Percentiles rank a stretch among this genome's conserved stretches.
These are phyloP conservation scores for Entomobrya multifasciata DNA, from an alignment of 2,888 invertebrate species.

Conservation along the genomic window DNA sequence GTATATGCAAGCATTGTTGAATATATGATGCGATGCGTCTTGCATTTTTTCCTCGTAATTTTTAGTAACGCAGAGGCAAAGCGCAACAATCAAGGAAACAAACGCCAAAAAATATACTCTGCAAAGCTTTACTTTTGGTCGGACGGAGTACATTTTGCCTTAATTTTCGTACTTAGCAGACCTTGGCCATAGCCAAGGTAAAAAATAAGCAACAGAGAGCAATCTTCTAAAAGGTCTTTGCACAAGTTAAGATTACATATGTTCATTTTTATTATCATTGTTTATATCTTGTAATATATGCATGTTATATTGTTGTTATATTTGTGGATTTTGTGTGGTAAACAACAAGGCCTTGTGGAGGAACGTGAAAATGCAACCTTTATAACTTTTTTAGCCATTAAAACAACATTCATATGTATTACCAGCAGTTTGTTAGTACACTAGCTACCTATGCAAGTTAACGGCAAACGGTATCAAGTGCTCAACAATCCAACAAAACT, in stretches of 20 bases:
- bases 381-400: too few relatives aligned
- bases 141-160: constrained; percentile 35
- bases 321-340: constrained; percentile 21
- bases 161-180: constrained; percentile 57
- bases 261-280: too few relatives aligned
- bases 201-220: neutral
- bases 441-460: too few relatives aligned
- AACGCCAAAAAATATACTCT: too few relatives aligned
- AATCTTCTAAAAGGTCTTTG: constrained; percentile 27
- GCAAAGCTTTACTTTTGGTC: too few relatives aligned
- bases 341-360: constrained; percentile 54
- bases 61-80: too few relatives aligned
- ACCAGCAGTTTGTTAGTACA: too few relatives aligned
- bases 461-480: too few relatives aligned
- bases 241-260: neutral
- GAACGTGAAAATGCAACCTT: constrained; percentile 23
- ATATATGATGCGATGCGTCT: neutral
- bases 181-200: constrained; percentile 67
- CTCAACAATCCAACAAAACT: too few relatives aligned
- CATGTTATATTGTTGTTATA: neutral
- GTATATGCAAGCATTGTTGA: neutral
- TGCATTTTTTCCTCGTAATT: neutral
- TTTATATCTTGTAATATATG: too few relatives aligned
- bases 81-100: constrained; percentile 57
- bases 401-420: too few relatives aligned